Conservation (phyloP, 2,113 vertebrate genomes). For the Acrocephalus arundinaceus region DNA sequence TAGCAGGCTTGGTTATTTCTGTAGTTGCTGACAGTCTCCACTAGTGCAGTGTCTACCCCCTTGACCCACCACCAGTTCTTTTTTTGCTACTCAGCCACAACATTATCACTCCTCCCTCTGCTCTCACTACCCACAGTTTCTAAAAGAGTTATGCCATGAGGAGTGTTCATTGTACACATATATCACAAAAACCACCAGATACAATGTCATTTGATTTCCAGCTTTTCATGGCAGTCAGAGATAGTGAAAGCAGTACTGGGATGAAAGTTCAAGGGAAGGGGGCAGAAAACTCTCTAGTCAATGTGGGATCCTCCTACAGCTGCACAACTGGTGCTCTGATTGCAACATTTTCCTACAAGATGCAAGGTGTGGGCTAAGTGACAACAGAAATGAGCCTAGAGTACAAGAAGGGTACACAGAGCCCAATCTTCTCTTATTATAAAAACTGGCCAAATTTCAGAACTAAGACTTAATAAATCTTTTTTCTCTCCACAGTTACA, state of each 20-base stretch:
- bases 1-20: not conserved
- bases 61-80: not conserved
- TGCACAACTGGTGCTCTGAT: not conserved
- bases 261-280: not conserved
- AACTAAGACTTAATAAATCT: not conserved
- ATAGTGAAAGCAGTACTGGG: not conserved
- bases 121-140: not conserved
- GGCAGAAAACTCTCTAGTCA: not conserved
- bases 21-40: not conserved
- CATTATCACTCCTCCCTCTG: not conserved
- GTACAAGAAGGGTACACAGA: not conserved
- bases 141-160: not conserved
- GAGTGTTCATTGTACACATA: not conserved
- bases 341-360: not conserved
- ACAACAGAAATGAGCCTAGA: not conserved
- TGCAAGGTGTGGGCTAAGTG: not conserved
- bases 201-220: not conserved
- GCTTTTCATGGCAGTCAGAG: not conserved
- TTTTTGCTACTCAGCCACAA: not conserved
- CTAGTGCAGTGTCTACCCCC: not conserved
- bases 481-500: not conserved
- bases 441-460: not conserved
- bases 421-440: fast-evolving
- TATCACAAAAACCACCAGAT: not conserved
- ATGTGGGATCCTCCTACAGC: not conserved